phyloP scores from a whole-genome alignment of 2,113 vertebrate genomes.

The Solea solea region DNA sequence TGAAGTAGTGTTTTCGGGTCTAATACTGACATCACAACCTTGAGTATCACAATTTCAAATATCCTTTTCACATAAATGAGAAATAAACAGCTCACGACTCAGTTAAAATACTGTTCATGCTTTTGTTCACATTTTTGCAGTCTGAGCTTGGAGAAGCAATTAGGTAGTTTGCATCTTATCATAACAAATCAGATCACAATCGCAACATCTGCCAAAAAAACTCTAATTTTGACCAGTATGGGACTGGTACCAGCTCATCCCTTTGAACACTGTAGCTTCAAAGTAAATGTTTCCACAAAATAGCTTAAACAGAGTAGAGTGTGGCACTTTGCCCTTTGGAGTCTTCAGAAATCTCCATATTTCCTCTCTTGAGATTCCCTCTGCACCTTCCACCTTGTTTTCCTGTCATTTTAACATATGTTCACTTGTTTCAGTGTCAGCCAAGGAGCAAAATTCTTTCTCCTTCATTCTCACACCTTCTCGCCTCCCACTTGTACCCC shows the following conservation, averaged over 20 bases:
- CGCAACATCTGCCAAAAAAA: not conserved
- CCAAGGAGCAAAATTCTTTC: not conserved
- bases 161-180: too few species aligned
- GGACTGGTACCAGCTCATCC: too few species aligned
- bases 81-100: too few species aligned
- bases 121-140: too few species aligned
- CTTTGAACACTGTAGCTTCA: not conserved
- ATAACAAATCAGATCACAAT: too few species aligned
- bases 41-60: too few species aligned
- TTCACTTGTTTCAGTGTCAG: conserved; percentile 7
- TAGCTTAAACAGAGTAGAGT: conserved; percentile 38
- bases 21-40: too few species aligned
- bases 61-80: too few species aligned
- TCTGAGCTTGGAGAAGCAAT: too few species aligned
- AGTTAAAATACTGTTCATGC: too few species aligned
- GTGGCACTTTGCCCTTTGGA: not conserved
- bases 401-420: conserved; percentile 20
- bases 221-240: too few species aligned
- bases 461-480: not conserved
- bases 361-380: conserved; percentile 26
- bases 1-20: too few species aligned
- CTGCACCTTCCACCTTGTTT: conserved; percentile 15
- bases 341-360: conserved; percentile 28
- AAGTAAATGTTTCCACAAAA: conserved; percentile 19
- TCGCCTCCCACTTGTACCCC: not conserved